Base-by-base conservation (phyloP, 2,888 invertebrate species). In the Kuschelorhynchus macadamiae region DNA sequence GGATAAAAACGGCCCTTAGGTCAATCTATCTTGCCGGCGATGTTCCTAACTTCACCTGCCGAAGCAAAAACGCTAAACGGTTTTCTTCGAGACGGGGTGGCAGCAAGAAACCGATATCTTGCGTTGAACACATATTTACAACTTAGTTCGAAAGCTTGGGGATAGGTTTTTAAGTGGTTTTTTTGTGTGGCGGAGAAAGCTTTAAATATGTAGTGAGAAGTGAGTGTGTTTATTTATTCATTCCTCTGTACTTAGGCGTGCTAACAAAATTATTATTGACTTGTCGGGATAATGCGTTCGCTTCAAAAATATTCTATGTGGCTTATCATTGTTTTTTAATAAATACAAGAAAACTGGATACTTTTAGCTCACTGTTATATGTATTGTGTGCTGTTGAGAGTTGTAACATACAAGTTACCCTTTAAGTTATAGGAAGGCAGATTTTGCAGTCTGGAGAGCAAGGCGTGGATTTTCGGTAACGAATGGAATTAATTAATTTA, bases 21-120 rank as follows among this genome's bases (percentile, higher is more conserved):
- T 77, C 78, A 78, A 79, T 79, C 79, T 71, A 76, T 77, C 77
- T 72, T 65, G 66, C 47, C 56, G 64, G 72, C 74, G 72, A 72
- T 74, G 74, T 71, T 75, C 76, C 76, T 77, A 77, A 76, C 78
- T 78, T 78, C 78, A 79, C 79, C 78, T 79, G 77, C 75, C 74
- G 62, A 72, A 71, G 75, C 76, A 80, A 80, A 80, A 80, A 79
- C 77, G 73, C 70, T 75, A 80, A 81, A 81, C 78, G 81, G 78
- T 78, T 78, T 80, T 77, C 77, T 63, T 56, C 44, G 50, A 46
- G 42, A 44, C 33, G 32, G 17, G 25, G 44, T 32, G 56, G 44
- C 14, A 39, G 53, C 52, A 52, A 61, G 67, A 62, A 67, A 67
- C 67, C 67, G 67, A 68, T 68, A 68, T 68, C 67, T 68, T 53